Percentiles rank a stretch among this genome's conserved stretches.
phyloP scores from a whole-genome alignment of 2,888 invertebrate species.

The Drosophila peninsularis region DNA sequence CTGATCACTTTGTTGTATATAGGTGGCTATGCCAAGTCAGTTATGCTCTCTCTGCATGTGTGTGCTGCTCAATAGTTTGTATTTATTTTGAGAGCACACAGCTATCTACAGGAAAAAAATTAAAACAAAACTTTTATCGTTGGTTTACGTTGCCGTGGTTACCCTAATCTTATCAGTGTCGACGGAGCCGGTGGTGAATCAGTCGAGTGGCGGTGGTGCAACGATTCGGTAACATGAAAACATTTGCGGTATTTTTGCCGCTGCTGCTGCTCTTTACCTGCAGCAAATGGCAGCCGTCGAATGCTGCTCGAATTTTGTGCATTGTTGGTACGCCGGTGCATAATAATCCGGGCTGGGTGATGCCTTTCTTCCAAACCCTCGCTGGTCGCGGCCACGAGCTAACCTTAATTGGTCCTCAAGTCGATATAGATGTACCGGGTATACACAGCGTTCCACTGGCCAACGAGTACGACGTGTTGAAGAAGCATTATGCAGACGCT shows the following conservation, averaged over 20 bases:
- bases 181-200: slow-evolving; percentile 41
- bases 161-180: slow-evolving; percentile 33
- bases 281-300: slow-evolving; percentile 23
- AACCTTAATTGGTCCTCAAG: slow-evolving; percentile 39
- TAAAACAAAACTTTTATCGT: slow-evolving; percentile 10
- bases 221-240: slow-evolving; percentile 35
- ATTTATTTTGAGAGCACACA: slow-evolving; percentile 12
- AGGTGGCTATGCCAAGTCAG: slow-evolving; percentile 9
- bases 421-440: slow-evolving; percentile 10
- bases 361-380: slow-evolving; percentile 52
- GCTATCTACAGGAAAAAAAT: not conserved
- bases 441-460: slow-evolving; percentile 19
- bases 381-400: slow-evolving; percentile 53
- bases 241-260: slow-evolving; percentile 4
- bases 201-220: slow-evolving; percentile 26
- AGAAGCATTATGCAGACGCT: slow-evolving; percentile 42
- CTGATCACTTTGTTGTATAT: not conserved
- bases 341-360: slow-evolving; percentile 63
- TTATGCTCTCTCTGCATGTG: not conserved
- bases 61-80: not conserved
- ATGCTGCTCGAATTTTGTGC: slow-evolving; percentile 59
- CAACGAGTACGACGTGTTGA: slow-evolving; percentile 49
- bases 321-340: slow-evolving; percentile 54
- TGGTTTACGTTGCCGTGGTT: not conserved
- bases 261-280: slow-evolving; percentile 11